These are phyloP conservation scores for Autographa pulchrina DNA, from an alignment of 2,888 invertebrate species.

Conservation along the genomic window DNA sequence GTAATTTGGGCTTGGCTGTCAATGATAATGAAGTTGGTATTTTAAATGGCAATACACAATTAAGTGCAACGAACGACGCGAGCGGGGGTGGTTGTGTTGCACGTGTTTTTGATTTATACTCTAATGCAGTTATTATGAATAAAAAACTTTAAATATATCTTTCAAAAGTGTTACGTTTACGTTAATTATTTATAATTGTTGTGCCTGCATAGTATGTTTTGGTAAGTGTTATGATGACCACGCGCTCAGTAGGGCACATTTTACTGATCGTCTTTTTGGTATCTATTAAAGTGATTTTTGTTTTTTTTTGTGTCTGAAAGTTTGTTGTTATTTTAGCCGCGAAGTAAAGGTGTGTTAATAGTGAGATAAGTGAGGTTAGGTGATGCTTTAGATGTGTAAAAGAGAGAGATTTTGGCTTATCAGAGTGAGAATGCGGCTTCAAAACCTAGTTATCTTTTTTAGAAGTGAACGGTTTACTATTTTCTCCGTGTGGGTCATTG, in stretches of 20 bases:
- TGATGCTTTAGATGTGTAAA: conserved; percentile 13
- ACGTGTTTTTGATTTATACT: conserved; percentile 63
- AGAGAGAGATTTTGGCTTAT: conserved; percentile 20
- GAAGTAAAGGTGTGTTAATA: conserved; percentile 11
- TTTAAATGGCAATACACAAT: conserved; percentile 57
- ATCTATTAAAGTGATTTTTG: conserved; percentile 24
- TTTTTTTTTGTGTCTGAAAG: conserved; percentile 34
- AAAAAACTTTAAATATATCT: conserved; percentile 56
- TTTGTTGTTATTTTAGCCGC: conserved; percentile 21
- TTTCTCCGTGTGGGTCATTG: conserved; percentile 37
- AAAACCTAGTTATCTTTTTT: conserved; percentile 27
- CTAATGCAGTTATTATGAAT: conserved; percentile 63
- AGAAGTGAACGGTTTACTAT: conserved; percentile 42
- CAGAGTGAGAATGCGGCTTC: conserved; percentile 37
- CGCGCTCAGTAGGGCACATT: conserved; percentile 73
- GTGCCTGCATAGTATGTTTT: conserved; percentile 63
- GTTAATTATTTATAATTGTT: conserved; percentile 34
- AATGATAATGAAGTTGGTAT: conserved; percentile 15
- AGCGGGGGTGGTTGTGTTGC: conserved; percentile 69
- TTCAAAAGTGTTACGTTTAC: conserved; percentile 35
- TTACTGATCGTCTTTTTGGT: conserved; percentile 36
- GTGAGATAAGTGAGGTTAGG: conserved; percentile 6
- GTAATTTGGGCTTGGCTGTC: not conserved
- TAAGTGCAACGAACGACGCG: conserved; percentile 71
- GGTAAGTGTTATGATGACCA: conserved; percentile 73